These are phyloP conservation scores for Pocillopora damicornis DNA, from an alignment of 64 coral and sea anemone genomes.

Conservation along the genomic window DNA sequence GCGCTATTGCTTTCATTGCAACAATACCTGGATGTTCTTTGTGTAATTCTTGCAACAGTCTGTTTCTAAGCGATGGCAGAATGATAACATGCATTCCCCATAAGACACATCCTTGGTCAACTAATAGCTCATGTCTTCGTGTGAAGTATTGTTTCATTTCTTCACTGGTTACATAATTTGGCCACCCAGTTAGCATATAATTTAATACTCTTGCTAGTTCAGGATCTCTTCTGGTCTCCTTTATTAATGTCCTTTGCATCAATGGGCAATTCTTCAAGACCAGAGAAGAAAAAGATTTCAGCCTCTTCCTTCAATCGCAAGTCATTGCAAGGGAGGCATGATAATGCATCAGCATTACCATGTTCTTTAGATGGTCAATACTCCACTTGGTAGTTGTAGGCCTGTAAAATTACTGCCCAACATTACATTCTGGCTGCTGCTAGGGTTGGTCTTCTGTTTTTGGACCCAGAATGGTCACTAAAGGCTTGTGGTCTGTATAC, in stretches of 20 bases:
- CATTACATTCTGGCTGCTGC: slow-evolving; percentile 32
- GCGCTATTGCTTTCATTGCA: slow-evolving; percentile 24
- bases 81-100: slow-evolving; percentile 39
- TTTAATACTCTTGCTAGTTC: slow-evolving; percentile 36
- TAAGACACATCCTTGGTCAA: slow-evolving; percentile 23
- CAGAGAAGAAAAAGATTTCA: slow-evolving; percentile 26
- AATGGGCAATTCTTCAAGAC: slow-evolving; percentile 45
- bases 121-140: not conserved
- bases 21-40: slow-evolving; percentile 43
- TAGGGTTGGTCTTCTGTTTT: slow-evolving; percentile 49
- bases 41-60: slow-evolving; percentile 32
- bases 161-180: not conserved
- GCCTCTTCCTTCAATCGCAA: slow-evolving; percentile 26
- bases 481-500: slow-evolving; percentile 45
- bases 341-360: slow-evolving; percentile 47
- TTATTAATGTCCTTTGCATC: slow-evolving; percentile 17
- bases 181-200: slow-evolving; percentile 22
- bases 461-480: slow-evolving; percentile 42
- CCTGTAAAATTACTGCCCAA: slow-evolving; percentile 46
- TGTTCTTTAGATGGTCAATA: slow-evolving; percentile 38
- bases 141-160: slow-evolving; percentile 1
- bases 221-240: slow-evolving; percentile 39
- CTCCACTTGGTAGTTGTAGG: slow-evolving; percentile 41
- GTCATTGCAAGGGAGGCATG: slow-evolving; percentile 3
- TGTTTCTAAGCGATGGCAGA: slow-evolving; percentile 25